These are phyloP conservation scores for Limnephilus auricula DNA, from an alignment of 2,888 invertebrate genomes.

Conservation along the genomic window DNA sequence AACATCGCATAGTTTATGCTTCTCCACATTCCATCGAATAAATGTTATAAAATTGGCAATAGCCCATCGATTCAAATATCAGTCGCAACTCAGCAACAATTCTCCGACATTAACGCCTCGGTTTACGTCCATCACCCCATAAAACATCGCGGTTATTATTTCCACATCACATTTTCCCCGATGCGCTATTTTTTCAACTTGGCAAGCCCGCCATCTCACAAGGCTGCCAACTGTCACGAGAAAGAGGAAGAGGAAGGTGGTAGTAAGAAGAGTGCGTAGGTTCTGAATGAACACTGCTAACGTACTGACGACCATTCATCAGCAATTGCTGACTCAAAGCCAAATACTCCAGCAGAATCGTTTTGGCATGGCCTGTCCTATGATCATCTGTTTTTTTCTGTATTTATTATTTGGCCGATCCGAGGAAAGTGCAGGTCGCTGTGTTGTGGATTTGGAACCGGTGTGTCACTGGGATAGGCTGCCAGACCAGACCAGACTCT, in stretches of 20 bases:
- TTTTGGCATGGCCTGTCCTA: slow-evolving; percentile 11
- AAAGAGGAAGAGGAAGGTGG: slow-evolving; percentile 11
- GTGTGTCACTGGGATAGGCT: slow-evolving; percentile 24
- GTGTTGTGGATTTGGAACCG: not conserved
- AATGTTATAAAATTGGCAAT: slow-evolving; percentile 28
- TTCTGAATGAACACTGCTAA: slow-evolving; percentile 7
- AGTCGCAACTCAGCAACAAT: not conserved
- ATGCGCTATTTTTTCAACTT: slow-evolving; percentile 42
- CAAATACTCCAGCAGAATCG: slow-evolving; percentile 47
- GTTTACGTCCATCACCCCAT: slow-evolving; percentile 16
- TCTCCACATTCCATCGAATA: slow-evolving; percentile 26
- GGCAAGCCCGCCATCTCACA: slow-evolving; percentile 39
- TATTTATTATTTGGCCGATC: slow-evolving; percentile 42
- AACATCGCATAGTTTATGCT: not conserved
- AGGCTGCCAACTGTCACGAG: slow-evolving; percentile 49
- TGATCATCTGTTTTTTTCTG: slow-evolving; percentile 20
- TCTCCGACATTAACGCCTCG: slow-evolving; percentile 12
- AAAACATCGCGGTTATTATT: not conserved
- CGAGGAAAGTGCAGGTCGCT: slow-evolving; percentile 35
- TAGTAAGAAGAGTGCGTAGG: slow-evolving; percentile 15
- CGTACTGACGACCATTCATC: slow-evolving; percentile 32
- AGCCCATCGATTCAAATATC: slow-evolving; percentile 21
- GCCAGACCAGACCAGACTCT: slow-evolving; percentile 31
- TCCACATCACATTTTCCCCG: slow-evolving; percentile 24
- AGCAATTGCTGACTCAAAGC: slow-evolving; percentile 44